Evolutionary conservation across 2,113 vertebrate species (phyloP), one percentile per base, ranked within the genome.

Genomic region (Calidris pygmaea): DNA sequence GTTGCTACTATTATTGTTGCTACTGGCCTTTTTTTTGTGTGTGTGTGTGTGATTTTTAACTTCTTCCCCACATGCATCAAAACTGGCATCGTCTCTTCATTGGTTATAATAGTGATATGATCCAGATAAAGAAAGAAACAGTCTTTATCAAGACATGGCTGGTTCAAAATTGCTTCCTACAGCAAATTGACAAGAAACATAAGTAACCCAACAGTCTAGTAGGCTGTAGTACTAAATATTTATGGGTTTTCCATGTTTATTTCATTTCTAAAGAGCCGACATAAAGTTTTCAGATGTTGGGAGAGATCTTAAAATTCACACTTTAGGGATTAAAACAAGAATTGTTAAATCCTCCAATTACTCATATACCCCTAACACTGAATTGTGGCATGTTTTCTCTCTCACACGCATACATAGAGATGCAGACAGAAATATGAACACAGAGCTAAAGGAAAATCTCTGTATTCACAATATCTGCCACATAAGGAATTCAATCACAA

Each of bases 351-450:
- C 6, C 3, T 74, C 21, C 6, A 48, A 5, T 58, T 81, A 50
- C 14, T 66, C 21, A 20, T 35, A 48, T 70, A 34, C 4, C 10
- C 4, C 13, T 77, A 30, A 30, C 2, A 68, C 37, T 74, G 52
- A 58, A 35, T 34, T 45, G 17, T 35, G 23, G 4, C 23, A 87
- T 6, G 4, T 68, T 90, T 81, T 48, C 13, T 34, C 13, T 3
- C 24, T 45, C 11, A 48, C 4, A 43, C 39, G 21, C 4, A 13
- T 0, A 7, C 1, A 15, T 3, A 41, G 1, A 21, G 14, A 43
- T 0, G 26, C 3, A 20, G 4, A 37, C 1, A n/a, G 3, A 78
- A 67, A 55, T 6, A 65, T 3, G 26, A 8, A 65, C 8, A 30
- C 29, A 43, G 10, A 93, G 1, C 1, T 82, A 39, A 72, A 79